Evolutionary conservation across 2,888 invertebrate genomes (phyloP).

Genomic region (Scelioninae gen. 2): DNA sequence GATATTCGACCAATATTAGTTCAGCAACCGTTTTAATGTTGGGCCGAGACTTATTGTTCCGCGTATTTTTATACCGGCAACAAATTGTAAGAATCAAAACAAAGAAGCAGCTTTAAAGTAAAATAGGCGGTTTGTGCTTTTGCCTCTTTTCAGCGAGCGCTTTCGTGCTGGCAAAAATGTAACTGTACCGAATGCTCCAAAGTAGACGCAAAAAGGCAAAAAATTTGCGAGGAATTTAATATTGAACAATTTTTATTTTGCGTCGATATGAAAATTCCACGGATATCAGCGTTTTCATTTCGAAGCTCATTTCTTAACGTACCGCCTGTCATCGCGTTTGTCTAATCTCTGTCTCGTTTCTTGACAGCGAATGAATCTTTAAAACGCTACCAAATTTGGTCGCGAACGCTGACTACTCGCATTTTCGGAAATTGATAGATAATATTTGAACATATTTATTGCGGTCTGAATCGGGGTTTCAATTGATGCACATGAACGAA

Average conservation of each 20-base stretch:
- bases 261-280: constrained; percentile 75
- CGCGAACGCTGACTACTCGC: too few relatives aligned
- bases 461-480: too few relatives aligned
- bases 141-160: constrained; percentile 30
- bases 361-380: constrained; percentile 25
- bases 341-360: constrained; percentile 54
- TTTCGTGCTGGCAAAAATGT: constrained; percentile 47
- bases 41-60: constrained; percentile 9
- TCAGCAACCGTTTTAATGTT: neutral
- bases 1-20: neutral
- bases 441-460: too few relatives aligned
- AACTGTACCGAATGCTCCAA: constrained; percentile 41
- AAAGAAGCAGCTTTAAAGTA: constrained; percentile 33
- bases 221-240: constrained; percentile 73
- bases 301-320: constrained; percentile 57
- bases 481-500: too few relatives aligned
- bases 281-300: constrained; percentile 68
- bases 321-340: constrained; percentile 57
- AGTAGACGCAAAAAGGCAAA: constrained; percentile 63
- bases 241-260: constrained; percentile 74
- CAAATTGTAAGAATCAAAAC: constrained; percentile 32
- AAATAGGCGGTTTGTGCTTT: constrained; percentile 35
- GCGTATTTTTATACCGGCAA: constrained; percentile 6
- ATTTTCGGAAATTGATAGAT: too few relatives aligned
- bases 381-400: neutral